Evolutionary conservation across 64 coral and sea anemone species (phyloP).

Genomic region (Cladopsammia gracilis): DNA sequence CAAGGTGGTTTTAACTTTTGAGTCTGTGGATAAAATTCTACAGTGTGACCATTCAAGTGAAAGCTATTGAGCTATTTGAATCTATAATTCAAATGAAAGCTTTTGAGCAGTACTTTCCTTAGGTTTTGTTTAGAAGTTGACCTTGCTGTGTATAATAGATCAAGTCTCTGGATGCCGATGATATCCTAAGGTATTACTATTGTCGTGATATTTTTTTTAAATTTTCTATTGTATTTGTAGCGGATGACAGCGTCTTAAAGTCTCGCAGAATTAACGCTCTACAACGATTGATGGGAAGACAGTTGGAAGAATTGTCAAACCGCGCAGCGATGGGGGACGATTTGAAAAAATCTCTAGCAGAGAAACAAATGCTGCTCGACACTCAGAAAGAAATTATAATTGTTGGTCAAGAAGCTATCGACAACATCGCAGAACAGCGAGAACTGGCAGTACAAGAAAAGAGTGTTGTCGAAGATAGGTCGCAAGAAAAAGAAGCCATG

Average conservation of each 20-base stretch:
- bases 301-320: conserved; percentile 58
- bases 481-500: conserved; percentile 52
- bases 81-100: too few relatives aligned
- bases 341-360: conserved; percentile 60
- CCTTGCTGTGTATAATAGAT: too few relatives aligned
- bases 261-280: conserved; percentile 53
- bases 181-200: too few relatives aligned
- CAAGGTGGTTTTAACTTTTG: too few relatives aligned
- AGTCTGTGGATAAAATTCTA: too few relatives aligned
- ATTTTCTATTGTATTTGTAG: neutral
- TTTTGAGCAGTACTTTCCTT: too few relatives aligned
- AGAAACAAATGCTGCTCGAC: conserved; percentile 62
- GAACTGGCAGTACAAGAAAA: conserved; percentile 49
- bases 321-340: conserved; percentile 33
- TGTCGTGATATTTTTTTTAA: too few relatives aligned
- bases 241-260: neutral
- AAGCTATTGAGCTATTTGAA: too few relatives aligned
- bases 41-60: too few relatives aligned
- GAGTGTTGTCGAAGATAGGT: conserved; percentile 61
- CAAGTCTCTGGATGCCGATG: too few relatives aligned
- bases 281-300: conserved; percentile 61
- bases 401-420: conserved; percentile 70
- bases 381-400: conserved; percentile 83
- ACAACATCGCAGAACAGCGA: conserved; percentile 39
- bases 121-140: too few relatives aligned